Evolutionary conservation across 2,797 vertebrate genomes (phyloP).

Genomic region (Sylvia borin): DNA sequence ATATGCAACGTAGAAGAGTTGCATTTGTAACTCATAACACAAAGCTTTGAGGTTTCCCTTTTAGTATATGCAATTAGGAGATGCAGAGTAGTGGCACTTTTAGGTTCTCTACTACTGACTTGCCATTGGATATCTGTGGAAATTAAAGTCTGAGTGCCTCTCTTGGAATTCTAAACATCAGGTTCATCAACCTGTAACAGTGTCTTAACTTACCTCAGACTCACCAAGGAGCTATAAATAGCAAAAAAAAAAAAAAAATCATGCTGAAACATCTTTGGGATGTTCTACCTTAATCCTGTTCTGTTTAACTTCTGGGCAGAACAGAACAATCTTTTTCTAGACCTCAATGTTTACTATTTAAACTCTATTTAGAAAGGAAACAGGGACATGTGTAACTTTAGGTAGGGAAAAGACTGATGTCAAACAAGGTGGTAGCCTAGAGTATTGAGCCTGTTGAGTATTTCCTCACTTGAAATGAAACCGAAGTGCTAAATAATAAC

Average conservation of each 20-base stretch:
- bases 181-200: background rate
- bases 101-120: constrained; percentile 9
- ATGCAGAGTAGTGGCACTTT: background rate
- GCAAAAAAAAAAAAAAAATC: background rate
- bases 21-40: background rate
- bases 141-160: background rate
- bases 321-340: background rate
- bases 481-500: background rate
- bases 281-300: background rate
- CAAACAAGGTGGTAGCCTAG: background rate
- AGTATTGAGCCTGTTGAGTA: background rate
- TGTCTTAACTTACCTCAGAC: background rate
- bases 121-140: background rate
- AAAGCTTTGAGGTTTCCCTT: background rate
- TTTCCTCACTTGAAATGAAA: constrained; percentile 1
- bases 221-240: background rate
- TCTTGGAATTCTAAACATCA: background rate
- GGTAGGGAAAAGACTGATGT: background rate
- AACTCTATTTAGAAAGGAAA: background rate
- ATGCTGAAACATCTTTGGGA: background rate
- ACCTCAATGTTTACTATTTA: background rate
- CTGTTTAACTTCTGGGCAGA: background rate
- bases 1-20: background rate
- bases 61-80: constrained; percentile 2
- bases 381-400: background rate